Base-by-base conservation (phyloP, 2,113 vertebrate species). In the Melanocharis versteri region DNA sequence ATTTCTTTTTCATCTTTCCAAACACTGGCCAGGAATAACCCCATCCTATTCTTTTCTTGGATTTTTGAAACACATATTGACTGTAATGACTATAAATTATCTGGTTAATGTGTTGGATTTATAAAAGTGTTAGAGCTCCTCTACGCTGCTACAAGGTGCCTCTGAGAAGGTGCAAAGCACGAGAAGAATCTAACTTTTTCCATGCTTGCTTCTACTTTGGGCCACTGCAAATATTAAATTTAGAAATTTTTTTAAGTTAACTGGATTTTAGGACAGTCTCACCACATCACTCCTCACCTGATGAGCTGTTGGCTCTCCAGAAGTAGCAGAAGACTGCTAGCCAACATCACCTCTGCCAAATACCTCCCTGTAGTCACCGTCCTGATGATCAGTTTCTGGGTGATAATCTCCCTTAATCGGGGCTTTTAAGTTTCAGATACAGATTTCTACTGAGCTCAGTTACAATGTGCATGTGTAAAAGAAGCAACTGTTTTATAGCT, bases 61-160 rank as follows among this genome's bases (percentile, higher is more conserved):
- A 85, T 97, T 96, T 98, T 97, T 94, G 94, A 97, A 97, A 96
- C 92, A 96, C 85, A 83, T 97, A 96, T 96, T 96, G 94, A 95
- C 91, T 87, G 83, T 95, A 96, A 95, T 95, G 92, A 96, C 93
- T 97, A 95, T 78, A 93, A 94, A 97, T 97, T 95, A 93, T 58
- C 89, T 80, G 71, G 93, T 93, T 94, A 96, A 96, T 68, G 62
- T 83, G 71, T 66, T 0, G 1, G 84, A 85, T 97, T 96, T 97
- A 90, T 94, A 88, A 83, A 97, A 97, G 97, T 94, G 97, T 96
- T 97, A 97, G 97, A 98, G 97, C 97, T 97, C 97, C 97, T 96
- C 97, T 97, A 72, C 0, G 96, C 97, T 98, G 96, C 85, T 81
- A 91, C 15, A 5, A 91, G 78, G 94, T 91, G 95, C 53, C 65